A percentile compares a stretch with the other conserved stretches of the same genome.
Evolutionary conservation across 2,113 vertebrate species (phyloP).

Genomic region (Solea solea): DNA sequence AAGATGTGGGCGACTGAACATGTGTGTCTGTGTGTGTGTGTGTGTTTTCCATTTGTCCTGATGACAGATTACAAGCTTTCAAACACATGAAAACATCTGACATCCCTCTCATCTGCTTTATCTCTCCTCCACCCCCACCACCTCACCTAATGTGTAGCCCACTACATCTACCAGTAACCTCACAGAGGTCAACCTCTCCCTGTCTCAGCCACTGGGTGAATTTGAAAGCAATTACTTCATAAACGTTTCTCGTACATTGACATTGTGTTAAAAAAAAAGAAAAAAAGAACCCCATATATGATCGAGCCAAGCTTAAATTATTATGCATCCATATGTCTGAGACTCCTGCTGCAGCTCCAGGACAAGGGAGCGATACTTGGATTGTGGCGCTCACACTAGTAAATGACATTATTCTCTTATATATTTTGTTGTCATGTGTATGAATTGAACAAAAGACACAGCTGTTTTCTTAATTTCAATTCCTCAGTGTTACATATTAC

Average conservation of each 20-base stretch:
- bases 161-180: slow-evolving; percentile 33
- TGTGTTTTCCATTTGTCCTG: slow-evolving; percentile 67
- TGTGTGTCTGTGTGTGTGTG: slow-evolving; percentile 4
- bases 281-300: too few species aligned
- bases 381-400: neutral
- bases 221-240: slow-evolving; percentile 18
- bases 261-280: too few species aligned
- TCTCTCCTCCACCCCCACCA: slow-evolving; percentile 27
- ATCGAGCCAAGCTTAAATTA: too few species aligned
- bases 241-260: neutral
- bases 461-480: neutral
- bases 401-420: neutral
- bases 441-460: too few species aligned
- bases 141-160: slow-evolving; percentile 34
- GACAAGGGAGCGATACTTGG: too few species aligned
- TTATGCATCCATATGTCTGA: too few species aligned
- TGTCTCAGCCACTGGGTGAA: slow-evolving; percentile 10
- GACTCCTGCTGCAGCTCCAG: too few species aligned
- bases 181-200: slow-evolving; percentile 48
- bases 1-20: slow-evolving; percentile 31
- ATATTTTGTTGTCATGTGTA: too few species aligned
- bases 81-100: slow-evolving; percentile 67
- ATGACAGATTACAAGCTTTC: slow-evolving; percentile 76
- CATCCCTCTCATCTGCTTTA: slow-evolving; percentile 62
- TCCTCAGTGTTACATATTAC: neutral